phyloP scores from a whole-genome alignment of 2,113 vertebrate genomes.

The Lasiurus borealis region DNA sequence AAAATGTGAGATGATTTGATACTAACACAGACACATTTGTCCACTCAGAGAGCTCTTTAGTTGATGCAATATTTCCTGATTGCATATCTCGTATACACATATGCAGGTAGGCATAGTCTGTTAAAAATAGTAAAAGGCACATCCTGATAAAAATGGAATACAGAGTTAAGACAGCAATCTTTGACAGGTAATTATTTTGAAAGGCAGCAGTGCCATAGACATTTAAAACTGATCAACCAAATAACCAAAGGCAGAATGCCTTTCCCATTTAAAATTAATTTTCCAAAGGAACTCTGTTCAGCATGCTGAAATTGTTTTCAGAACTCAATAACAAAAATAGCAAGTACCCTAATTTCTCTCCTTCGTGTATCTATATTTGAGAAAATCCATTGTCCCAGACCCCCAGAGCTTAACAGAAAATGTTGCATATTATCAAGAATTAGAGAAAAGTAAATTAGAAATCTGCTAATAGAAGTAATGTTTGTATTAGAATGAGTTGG shows the following conservation, averaged over 20 bases:
- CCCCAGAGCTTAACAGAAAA: slow-evolving; percentile 51
- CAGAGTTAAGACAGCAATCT: slow-evolving; percentile 11
- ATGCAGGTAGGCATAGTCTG: slow-evolving; percentile 9
- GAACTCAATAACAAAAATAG: slow-evolving; percentile 46
- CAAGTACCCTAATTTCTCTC: slow-evolving; percentile 23
- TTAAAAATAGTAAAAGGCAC: slow-evolving; percentile 61
- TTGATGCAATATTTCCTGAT: slow-evolving; percentile 37
- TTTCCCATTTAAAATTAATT: slow-evolving; percentile 74
- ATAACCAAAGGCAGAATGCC: slow-evolving; percentile 64
- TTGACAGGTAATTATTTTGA: slow-evolving; percentile 73
- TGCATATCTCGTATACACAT: neutral
- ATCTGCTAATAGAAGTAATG: slow-evolving; percentile 28
- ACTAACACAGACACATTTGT: slow-evolving; percentile 79
- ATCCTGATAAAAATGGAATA: slow-evolving; percentile 45
- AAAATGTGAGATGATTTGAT: slow-evolving; percentile 85
- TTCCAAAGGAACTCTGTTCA: slow-evolving; percentile 46
- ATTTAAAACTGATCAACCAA: slow-evolving; percentile 67
- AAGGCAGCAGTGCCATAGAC: slow-evolving; percentile 53
- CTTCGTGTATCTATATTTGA: slow-evolving; percentile 52
- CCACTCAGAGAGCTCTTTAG: slow-evolving; percentile 68
- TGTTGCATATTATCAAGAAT: slow-evolving; percentile 58
- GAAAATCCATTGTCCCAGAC: slow-evolving; percentile 35
- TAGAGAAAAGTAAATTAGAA: slow-evolving; percentile 67
- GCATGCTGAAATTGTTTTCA: slow-evolving; percentile 64
- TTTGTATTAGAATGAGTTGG: slow-evolving; percentile 5